These are phyloP conservation scores for Zapus hudsonius DNA, from an alignment of 2,113 vertebrate species.

Conservation along the genomic window DNA sequence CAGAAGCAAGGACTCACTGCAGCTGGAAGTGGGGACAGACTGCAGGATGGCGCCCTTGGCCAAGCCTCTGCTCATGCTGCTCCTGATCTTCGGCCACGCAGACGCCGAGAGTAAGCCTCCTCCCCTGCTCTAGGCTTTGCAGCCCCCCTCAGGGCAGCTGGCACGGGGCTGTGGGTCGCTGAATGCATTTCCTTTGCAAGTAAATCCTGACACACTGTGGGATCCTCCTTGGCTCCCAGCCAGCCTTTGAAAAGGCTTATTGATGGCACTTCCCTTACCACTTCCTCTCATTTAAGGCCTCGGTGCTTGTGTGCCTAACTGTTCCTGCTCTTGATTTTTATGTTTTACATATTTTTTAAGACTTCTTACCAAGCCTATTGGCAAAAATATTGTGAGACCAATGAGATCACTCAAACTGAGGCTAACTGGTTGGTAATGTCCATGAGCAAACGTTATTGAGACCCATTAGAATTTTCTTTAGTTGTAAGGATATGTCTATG, in stretches of 20 bases:
- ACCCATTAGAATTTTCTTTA: constrained; percentile 54
- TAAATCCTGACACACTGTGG: constrained; percentile 73
- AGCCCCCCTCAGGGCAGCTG: no score
- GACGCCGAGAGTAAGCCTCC: constrained; percentile 94
- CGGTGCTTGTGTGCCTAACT: constrained; percentile 64
- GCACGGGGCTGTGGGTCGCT: constrained; percentile 53
- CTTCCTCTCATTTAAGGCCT: constrained; percentile 61
- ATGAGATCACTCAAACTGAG: constrained; percentile 40
- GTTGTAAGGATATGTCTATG: constrained; percentile 71
- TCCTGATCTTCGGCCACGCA: constrained; percentile 89
- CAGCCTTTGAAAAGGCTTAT: constrained; percentile 76
- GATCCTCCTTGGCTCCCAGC: constrained; percentile 68
- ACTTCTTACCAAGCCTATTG: constrained; percentile 18
- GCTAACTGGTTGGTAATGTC: constrained; percentile 43
- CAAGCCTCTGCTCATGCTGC: constrained; percentile 91
- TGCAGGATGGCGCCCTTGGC: constrained; percentile 92
- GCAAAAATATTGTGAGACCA: constrained; percentile 26
- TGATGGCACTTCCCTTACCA: constrained; percentile 70
- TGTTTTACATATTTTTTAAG: constrained; percentile 45
- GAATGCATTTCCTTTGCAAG: constrained; percentile 78
- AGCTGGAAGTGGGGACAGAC: constrained; percentile 93
- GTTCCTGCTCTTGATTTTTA: constrained; percentile 29
- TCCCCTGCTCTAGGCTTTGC: constrained; percentile 58
- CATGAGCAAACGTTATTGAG: constrained; percentile 64
- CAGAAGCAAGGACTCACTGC: constrained; percentile 88